Percentiles rank a stretch among this genome's conserved stretches.
These are phyloP conservation scores for Scatophagus argus DNA, from an alignment of 2,113 vertebrate species.

Conservation along the genomic window DNA sequence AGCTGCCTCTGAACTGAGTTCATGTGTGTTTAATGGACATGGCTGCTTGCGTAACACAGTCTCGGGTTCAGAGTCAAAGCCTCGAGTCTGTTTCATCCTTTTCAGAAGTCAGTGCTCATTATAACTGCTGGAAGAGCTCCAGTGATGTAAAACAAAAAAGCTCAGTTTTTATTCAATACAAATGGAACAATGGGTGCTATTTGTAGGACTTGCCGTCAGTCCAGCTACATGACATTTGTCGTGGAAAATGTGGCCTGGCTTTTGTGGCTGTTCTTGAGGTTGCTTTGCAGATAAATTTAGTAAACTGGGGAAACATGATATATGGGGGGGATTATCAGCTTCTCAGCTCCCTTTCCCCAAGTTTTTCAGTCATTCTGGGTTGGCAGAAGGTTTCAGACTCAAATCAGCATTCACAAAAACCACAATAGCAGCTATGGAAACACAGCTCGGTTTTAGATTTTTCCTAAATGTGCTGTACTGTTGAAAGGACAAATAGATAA, in stretches of 20 bases:
- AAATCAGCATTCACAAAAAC: not conserved
- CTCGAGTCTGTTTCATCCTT: slow-evolving; percentile 42
- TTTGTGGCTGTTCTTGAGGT: slow-evolving; percentile 26
- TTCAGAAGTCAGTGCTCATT: slow-evolving; percentile 37
- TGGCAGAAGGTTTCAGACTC: not conserved
- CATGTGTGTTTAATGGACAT: slow-evolving; percentile 49
- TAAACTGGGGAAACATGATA: slow-evolving; percentile 11
- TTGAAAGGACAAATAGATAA: not conserved
- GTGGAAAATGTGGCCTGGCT: slow-evolving; percentile 51
- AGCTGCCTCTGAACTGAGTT: slow-evolving; percentile 46
- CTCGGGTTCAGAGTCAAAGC: slow-evolving; percentile 30
- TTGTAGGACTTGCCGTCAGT: slow-evolving; percentile 4
- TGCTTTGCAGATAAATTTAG: slow-evolving; percentile 28
- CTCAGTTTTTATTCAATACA: slow-evolving; percentile 17
- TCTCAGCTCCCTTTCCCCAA: not conserved
- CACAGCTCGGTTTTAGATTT: not conserved
- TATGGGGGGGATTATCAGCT: slow-evolving; percentile 13
- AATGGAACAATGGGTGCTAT: slow-evolving; percentile 29
- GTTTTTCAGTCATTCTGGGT: not conserved
- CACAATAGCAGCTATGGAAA: slow-evolving; percentile 10
- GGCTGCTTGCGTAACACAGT: slow-evolving; percentile 26
- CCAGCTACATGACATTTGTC: slow-evolving; percentile 19
- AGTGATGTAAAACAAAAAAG: slow-evolving; percentile 39
- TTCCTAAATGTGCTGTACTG: not conserved
- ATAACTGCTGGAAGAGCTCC: slow-evolving; percentile 45